Percentiles rank a stretch among this genome's conserved stretches.
Conservation (phyloP, 53 echinoderm and acorn worm species). For the Holothuria leucospilota region DNA sequence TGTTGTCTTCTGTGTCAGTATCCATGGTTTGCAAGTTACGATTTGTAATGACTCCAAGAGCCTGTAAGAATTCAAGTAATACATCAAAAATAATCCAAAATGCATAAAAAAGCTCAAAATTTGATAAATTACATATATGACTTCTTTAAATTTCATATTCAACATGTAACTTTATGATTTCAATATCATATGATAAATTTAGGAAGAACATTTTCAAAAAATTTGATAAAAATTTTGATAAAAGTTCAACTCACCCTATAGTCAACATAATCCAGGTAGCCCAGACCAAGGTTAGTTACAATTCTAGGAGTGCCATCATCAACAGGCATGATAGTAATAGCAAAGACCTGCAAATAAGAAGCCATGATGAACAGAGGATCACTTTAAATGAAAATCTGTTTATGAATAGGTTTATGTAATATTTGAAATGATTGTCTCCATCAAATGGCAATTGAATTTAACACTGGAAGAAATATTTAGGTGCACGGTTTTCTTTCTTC, state of each 20-base stretch:
- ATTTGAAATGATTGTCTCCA: neutral
- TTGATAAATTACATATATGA: too few species aligned
- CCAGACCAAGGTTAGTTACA: constrained; percentile 87
- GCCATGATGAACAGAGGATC: neutral
- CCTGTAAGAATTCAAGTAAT: constrained; percentile 55
- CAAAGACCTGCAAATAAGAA: constrained; percentile 66
- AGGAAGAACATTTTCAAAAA: too few species aligned
- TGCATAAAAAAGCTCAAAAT: too few species aligned
- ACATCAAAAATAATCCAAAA: too few species aligned
- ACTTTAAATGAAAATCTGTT: neutral
- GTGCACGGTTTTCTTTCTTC: too few species aligned
- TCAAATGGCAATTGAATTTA: neutral
- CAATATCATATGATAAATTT: too few species aligned
- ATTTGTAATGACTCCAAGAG: constrained; percentile 83
- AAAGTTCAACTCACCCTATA: constrained; percentile 70
- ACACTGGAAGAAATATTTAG: too few species aligned
- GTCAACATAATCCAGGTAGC: constrained; percentile 90
- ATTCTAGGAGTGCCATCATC: constrained; percentile 98
- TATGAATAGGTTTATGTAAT: neutral
- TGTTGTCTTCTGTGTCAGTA: constrained; percentile 85
- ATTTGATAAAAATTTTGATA: too few species aligned
- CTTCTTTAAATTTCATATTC: too few species aligned
- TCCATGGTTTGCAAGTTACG: constrained; percentile 86
- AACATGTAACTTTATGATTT: too few species aligned
- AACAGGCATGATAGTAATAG: constrained; percentile 86